Conservation (phyloP, 2,888 invertebrate species). For the Tromatobia lineatoria region DNA sequence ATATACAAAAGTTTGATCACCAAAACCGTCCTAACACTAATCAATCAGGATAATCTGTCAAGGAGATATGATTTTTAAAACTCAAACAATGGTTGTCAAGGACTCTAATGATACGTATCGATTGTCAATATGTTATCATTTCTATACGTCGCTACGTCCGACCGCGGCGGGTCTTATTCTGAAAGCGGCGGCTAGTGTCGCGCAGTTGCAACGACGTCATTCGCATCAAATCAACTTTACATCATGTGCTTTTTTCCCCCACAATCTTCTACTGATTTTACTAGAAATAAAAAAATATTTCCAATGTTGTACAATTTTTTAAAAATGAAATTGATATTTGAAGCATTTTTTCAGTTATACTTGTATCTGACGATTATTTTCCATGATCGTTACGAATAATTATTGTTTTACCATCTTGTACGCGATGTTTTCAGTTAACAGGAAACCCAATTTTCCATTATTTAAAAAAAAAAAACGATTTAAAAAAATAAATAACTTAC, state of each 20-base stretch:
- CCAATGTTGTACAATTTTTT: too few relatives aligned
- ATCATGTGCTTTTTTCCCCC: neutral
- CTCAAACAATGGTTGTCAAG: neutral
- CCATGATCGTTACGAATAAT: too few relatives aligned
- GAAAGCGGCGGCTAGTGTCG: neutral
- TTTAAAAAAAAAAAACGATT: too few relatives aligned
- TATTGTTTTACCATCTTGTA: too few relatives aligned
- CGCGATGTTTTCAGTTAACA: too few relatives aligned
- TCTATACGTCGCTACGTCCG: neutral
- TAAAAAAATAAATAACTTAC: too few relatives aligned
- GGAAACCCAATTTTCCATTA: too few relatives aligned
- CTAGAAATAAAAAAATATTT: too few relatives aligned
- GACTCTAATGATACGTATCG: conserved; percentile 7
- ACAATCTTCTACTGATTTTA: too few relatives aligned
- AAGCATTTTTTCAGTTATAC: too few relatives aligned
- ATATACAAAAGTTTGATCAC: neutral
- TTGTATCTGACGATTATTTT: too few relatives aligned
- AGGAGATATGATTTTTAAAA: neutral
- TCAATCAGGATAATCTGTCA: conserved; percentile 12
- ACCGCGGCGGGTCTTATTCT: neutral
- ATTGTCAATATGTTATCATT: conserved; percentile 29
- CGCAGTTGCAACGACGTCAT: neutral
- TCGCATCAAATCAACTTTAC: neutral
- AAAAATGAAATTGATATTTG: too few relatives aligned
- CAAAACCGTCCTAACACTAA: neutral